Conservation (phyloP, 2,888 invertebrate genomes). For the Hedya salicella region DNA sequence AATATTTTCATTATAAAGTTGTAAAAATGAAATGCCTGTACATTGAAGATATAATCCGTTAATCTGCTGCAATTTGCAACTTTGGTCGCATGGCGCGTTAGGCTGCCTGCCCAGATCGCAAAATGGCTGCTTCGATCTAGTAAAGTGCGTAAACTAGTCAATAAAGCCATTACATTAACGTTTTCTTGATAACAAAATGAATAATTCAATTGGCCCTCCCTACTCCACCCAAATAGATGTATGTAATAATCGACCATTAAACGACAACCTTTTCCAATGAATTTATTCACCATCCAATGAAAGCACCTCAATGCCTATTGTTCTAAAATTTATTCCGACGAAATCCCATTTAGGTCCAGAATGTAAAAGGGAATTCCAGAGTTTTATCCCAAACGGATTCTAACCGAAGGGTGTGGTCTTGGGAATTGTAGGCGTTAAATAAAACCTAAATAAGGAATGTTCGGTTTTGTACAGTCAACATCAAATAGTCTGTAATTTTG, state of each 20-base stretch:
- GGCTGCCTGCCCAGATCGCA: too few species aligned
- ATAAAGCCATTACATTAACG: too few species aligned
- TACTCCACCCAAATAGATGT: not conserved
- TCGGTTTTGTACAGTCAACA: not conserved
- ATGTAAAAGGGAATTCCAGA: slow-evolving; percentile 3
- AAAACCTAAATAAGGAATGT: not conserved
- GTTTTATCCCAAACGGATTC: slow-evolving; percentile 4
- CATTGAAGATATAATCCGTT: too few species aligned
- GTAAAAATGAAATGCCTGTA: too few species aligned
- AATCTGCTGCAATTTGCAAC: too few species aligned
- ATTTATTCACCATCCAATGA: slow-evolving; percentile 11
- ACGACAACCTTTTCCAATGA: slow-evolving; percentile 14
- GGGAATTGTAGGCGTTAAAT: not conserved
- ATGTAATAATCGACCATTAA: slow-evolving; percentile 20
- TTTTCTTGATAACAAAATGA: too few species aligned
- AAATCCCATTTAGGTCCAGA: slow-evolving; percentile 2
- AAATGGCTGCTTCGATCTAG: too few species aligned
- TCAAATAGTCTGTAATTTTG: too few species aligned
- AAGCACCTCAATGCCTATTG: slow-evolving; percentile 19
- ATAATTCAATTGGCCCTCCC: not conserved
- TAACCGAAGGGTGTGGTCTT: not conserved
- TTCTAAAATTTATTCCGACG: slow-evolving; percentile 24
- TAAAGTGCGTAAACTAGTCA: too few species aligned
- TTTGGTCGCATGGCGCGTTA: too few species aligned
- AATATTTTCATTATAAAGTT: too few species aligned